Evolutionary conservation across 2,797 vertebrate species (phyloP).

Genomic region (Erithacus rubecula): DNA sequence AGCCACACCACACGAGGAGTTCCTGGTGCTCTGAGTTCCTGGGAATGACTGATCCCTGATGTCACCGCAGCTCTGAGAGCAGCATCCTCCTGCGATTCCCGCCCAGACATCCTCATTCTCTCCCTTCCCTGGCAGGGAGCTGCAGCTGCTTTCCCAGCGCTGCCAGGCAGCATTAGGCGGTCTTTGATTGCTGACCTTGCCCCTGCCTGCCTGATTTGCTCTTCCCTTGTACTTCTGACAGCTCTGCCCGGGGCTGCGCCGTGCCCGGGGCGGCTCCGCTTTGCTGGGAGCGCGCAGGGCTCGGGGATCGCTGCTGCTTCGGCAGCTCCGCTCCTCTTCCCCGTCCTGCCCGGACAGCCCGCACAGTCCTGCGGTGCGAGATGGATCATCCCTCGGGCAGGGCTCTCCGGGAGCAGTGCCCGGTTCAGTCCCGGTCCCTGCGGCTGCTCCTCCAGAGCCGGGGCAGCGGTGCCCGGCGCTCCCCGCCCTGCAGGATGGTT

Average conservation of each 20-base stretch:
- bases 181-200: neutral
- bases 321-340: neutral
- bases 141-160: neutral
- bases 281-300: neutral
- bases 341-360: neutral
- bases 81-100: neutral
- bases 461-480: neutral
- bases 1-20: fast-evolving
- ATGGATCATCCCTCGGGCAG: neutral
- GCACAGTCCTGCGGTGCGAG: neutral
- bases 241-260: neutral
- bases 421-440: neutral
- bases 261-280: neutral
- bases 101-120: neutral
- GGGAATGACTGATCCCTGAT: neutral
- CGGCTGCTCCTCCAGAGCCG: neutral
- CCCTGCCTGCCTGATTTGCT: neutral
- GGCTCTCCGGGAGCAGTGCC: neutral
- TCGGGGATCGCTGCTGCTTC: neutral
- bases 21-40: neutral
- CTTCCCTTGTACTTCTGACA: neutral
- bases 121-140: neutral
- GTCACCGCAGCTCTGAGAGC: neutral
- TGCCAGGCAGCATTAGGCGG: neutral
- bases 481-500: neutral